Conservation (phyloP, 64 coral and sea anemone genomes). For the Montipora foliosa region DNA sequence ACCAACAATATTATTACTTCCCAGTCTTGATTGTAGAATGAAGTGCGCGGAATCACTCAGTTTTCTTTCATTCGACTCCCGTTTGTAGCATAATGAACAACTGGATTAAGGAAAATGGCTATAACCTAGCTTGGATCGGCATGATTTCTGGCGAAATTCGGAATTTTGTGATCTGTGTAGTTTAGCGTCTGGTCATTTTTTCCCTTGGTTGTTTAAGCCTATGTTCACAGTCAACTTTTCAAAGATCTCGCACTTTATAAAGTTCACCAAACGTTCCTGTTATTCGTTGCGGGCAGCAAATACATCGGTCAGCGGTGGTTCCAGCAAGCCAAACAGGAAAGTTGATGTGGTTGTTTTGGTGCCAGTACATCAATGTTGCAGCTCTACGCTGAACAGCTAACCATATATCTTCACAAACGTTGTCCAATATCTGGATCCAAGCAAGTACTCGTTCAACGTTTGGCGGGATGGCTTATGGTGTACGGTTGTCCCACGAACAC, state of each 20-base stretch:
- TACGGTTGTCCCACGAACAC: conserved; percentile 45
- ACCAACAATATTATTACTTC: too few species aligned
- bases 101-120: too few species aligned
- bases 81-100: too few species aligned
- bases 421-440: not conserved
- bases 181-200: too few species aligned
- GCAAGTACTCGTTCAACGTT: conserved; percentile 77
- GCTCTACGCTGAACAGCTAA: conserved; percentile 47
- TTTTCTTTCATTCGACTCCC: too few species aligned
- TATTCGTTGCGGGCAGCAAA: conserved; percentile 75
- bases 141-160: too few species aligned
- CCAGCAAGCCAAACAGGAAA: conserved; percentile 41
- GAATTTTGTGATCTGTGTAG: too few species aligned
- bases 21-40: too few species aligned
- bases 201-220: too few species aligned
- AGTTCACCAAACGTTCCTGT: not conserved
- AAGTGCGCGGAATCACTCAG: too few species aligned
- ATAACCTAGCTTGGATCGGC: too few species aligned
- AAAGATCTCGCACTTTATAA: not conserved
- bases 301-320: conserved; percentile 80
- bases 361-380: conserved; percentile 59
- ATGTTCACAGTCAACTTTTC: too few species aligned
- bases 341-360: conserved; percentile 85
- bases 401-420: conserved; percentile 44
- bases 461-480: conserved; percentile 85